phyloP scores from a whole-genome alignment of 2,113 vertebrate species.

The Trichechus manatus region DNA sequence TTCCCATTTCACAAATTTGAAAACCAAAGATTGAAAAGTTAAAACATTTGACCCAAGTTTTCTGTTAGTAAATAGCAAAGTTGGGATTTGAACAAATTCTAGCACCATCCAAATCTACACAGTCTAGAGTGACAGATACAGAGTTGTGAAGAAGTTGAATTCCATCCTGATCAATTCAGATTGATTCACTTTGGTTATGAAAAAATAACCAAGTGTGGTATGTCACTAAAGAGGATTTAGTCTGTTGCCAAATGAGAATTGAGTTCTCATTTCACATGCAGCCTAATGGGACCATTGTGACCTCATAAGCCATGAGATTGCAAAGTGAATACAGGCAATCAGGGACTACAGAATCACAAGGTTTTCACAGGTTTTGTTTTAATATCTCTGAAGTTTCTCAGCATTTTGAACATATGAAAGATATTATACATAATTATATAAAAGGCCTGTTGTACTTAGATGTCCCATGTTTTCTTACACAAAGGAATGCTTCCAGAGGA shows the following conservation, averaged over 20 bases:
- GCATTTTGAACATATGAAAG: slow-evolving; percentile 48
- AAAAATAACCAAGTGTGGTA: not conserved
- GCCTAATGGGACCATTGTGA: no score
- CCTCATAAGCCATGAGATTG: not conserved
- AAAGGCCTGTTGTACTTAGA: not conserved
- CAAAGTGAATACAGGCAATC: not conserved
- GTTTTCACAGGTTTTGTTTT: not conserved
- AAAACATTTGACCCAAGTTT: not conserved
- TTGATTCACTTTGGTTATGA: not conserved
- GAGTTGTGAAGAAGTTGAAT: not conserved
- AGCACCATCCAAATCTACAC: not conserved
- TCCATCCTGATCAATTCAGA: not conserved
- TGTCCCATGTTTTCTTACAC: not conserved
- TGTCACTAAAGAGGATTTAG: not conserved
- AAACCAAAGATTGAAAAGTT: not conserved
- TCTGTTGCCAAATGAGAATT: not conserved
- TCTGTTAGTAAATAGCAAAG: not conserved
- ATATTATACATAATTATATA: slow-evolving; percentile 4
- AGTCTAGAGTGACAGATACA: not conserved
- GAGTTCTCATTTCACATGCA: not conserved
- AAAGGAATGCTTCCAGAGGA: not conserved
- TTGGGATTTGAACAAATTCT: not conserved
- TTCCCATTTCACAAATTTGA: not conserved
- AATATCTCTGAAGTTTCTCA: slow-evolving; percentile 10
- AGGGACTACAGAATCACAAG: not conserved